Evolutionary conservation across 1,140 invertebrate species (phyloP).

Genomic region (Orussus abietinus): DNA sequence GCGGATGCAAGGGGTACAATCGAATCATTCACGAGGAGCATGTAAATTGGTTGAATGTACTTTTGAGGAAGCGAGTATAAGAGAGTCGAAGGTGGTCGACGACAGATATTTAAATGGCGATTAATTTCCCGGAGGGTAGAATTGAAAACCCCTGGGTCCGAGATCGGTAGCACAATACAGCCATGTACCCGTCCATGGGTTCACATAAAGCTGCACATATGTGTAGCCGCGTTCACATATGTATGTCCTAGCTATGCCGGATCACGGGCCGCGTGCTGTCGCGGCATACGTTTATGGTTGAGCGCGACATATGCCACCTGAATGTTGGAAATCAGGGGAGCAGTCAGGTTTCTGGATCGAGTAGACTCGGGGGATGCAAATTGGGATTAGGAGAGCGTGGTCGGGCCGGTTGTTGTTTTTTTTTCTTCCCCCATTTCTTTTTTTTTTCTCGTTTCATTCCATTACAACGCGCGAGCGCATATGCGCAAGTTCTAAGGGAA

Average conservation of each 20-base stretch:
- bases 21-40: too few relatives aligned
- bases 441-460: not conserved
- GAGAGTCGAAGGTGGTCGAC: too few relatives aligned
- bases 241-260: conserved; percentile 35
- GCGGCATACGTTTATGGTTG: conserved; percentile 16
- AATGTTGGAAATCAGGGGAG: conserved; percentile 42
- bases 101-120: too few relatives aligned
- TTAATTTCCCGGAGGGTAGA: conserved; percentile 9
- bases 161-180: too few relatives aligned
- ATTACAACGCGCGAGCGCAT: conserved; percentile 9
- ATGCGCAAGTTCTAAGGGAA: conserved; percentile 23
- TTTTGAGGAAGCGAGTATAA: too few relatives aligned
- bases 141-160: conserved; percentile 35
- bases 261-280: conserved; percentile 30
- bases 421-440: conserved; percentile 3
- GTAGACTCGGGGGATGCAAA: conserved; percentile 37
- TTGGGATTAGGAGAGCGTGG: too few relatives aligned
- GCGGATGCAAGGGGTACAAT: too few relatives aligned
- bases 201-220: too few relatives aligned
- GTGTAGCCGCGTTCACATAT: too few relatives aligned
- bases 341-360: conserved; percentile 47
- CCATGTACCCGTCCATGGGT: too few relatives aligned
- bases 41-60: too few relatives aligned
- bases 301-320: conserved; percentile 48
- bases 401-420: conserved; percentile 9